phyloP scores from a whole-genome alignment of 2,888 invertebrate species.

The Helicoverpa assulta region DNA sequence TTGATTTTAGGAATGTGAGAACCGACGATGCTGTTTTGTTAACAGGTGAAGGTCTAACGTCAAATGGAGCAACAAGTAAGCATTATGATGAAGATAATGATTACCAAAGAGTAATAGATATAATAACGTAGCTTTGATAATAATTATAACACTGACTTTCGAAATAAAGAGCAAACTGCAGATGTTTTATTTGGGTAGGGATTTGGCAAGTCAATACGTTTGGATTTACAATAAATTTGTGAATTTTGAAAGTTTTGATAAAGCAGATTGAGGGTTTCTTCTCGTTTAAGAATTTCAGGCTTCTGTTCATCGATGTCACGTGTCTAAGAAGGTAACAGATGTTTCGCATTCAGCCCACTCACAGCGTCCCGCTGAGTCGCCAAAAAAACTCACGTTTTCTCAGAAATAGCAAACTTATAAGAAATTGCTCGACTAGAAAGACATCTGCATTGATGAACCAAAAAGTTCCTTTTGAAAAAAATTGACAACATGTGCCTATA shows the following conservation, averaged over 20 bases:
- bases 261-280: neutral
- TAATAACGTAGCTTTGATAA: neutral
- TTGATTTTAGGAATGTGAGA: constrained; percentile 53
- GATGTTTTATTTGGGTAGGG: neutral
- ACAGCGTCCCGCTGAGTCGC: neutral
- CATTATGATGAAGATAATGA: constrained; percentile 1
- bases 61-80: constrained; percentile 31
- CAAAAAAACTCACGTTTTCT: neutral
- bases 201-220: too few relatives aligned
- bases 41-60: constrained; percentile 39
- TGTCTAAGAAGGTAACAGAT: neutral
- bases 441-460: too few relatives aligned
- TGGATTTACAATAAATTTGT: too few relatives aligned
- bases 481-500: too few relatives aligned
- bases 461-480: too few relatives aligned
- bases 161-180: neutral
- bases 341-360: constrained; percentile 1
- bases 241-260: neutral
- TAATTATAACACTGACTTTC: neutral
- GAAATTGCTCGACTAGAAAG: neutral
- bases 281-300: neutral
- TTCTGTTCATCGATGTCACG: constrained; percentile 1
- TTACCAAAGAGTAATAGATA: neutral
- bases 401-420: neutral
- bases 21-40: constrained; percentile 30